These are phyloP conservation scores for Diceros bicornis DNA, from an alignment of 2,797 vertebrate genomes.

Conservation along the genomic window DNA sequence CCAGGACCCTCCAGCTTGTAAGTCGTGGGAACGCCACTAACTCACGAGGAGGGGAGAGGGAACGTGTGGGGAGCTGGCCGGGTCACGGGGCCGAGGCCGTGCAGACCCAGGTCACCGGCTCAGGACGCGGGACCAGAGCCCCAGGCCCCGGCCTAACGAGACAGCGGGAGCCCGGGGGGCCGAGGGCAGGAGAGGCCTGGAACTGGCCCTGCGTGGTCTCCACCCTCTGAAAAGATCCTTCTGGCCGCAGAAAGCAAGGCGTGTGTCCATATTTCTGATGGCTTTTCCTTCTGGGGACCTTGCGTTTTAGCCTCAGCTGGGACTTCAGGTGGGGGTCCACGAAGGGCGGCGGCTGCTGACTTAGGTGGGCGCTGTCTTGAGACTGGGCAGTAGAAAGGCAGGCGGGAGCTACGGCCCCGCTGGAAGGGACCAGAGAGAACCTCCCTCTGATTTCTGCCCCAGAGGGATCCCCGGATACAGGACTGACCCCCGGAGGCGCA, in stretches of 20 bases:
- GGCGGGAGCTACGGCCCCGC: conserved; percentile 15
- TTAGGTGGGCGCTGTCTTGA: conserved; percentile 77
- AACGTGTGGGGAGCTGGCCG: not conserved
- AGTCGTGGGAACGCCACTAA: conserved; percentile 45
- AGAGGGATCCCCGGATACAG: conserved; percentile 10
- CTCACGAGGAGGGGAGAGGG: conserved; percentile 46
- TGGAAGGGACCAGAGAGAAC: not conserved
- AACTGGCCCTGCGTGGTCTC: conserved; percentile 71
- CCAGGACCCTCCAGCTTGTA: conserved; percentile 74
- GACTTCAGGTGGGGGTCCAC: conserved; percentile 1
- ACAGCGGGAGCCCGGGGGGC: conserved; percentile 78
- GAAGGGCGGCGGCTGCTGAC: conserved; percentile 79
- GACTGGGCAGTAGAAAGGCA: not conserved
- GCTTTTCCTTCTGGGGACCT: conserved; percentile 85
- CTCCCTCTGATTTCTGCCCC: conserved; percentile 68
- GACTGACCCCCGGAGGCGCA: conserved; percentile 24
- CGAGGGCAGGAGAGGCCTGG: conserved; percentile 76
- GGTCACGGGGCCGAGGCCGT: conserved; percentile 52
- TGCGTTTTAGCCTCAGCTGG: conserved; percentile 84
- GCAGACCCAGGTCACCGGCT: conserved; percentile 62
- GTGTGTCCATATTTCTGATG: conserved; percentile 73
- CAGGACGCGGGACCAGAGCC: conserved; percentile 59
- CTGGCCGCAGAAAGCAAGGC: conserved; percentile 85
- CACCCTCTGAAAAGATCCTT: conserved; percentile 79
- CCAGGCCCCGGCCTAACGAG: conserved; percentile 82